These are phyloP conservation scores for Grus americana DNA, from an alignment of 2,113 vertebrate species.

Conservation along the genomic window DNA sequence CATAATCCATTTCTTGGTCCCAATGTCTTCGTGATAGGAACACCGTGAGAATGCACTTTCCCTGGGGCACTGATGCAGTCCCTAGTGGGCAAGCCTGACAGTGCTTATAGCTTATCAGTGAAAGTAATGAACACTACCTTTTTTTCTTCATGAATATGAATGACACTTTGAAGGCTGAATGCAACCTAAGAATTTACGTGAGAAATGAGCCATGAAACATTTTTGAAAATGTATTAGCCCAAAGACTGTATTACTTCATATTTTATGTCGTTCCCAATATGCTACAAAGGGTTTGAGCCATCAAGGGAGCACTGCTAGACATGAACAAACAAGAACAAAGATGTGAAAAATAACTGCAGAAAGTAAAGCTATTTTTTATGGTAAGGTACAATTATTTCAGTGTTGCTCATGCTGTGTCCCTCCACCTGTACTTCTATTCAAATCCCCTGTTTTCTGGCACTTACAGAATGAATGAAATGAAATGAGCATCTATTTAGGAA, in stretches of 20 bases:
- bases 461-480: not conserved
- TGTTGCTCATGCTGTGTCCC: not conserved
- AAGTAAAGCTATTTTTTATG: constrained; percentile 30
- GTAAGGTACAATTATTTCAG: not conserved
- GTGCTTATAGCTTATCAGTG: constrained; percentile 31
- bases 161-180: constrained; percentile 70
- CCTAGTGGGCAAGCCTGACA: constrained; percentile 6
- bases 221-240: constrained; percentile 75
- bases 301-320: constrained; percentile 41
- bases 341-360: constrained; percentile 58
- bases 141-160: constrained; percentile 76
- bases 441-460: not conserved
- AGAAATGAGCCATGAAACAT: constrained; percentile 78
- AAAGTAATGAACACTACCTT: constrained; percentile 59
- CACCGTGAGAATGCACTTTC: not conserved
- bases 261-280: constrained; percentile 72
- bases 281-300: constrained; percentile 50
- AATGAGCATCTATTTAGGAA: not conserved
- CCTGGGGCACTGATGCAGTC: not conserved
- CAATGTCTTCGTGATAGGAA: not conserved
- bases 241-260: constrained; percentile 68
- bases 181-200: constrained; percentile 77
- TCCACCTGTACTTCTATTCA: not conserved
- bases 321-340: constrained; percentile 62
- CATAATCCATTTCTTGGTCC: not conserved